phyloP scores from a whole-genome alignment of 1,140 invertebrate genomes.

The Apis mellifera region DNA sequence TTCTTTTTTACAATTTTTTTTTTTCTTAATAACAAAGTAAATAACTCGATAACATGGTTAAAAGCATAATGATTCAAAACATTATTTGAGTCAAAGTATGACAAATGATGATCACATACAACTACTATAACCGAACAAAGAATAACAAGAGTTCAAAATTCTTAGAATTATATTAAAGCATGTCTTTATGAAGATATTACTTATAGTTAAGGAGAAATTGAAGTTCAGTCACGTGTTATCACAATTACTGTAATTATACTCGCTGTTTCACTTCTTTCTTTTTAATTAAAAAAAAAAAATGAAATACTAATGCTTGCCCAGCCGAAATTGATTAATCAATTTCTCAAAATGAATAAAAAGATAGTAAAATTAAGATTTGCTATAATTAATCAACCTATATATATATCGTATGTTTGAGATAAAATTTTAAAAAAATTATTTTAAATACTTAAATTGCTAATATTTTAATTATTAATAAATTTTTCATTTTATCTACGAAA shows the following conservation, averaged over 20 bases:
- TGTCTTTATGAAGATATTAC: constrained; percentile 1
- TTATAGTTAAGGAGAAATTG: neutral
- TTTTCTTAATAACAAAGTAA: neutral
- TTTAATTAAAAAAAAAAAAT: neutral
- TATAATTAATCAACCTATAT: neutral
- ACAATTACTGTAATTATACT: constrained; percentile 20
- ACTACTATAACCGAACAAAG: neutral
- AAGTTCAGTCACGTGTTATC: constrained; percentile 1
- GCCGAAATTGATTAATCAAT: constrained; percentile 4
- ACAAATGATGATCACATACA: neutral
- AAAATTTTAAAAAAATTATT: neutral
- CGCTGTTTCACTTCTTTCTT: neutral
- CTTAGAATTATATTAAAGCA: neutral
- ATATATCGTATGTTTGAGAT: neutral
- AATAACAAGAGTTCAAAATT: constrained; percentile 12
- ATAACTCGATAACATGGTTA: neutral
- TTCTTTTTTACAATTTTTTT: neutral
- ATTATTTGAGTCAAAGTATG: neutral
- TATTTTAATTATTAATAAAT: neutral
- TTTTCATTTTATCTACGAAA: neutral
- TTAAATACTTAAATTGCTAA: neutral
- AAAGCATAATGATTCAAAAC: neutral
- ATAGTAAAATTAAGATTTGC: neutral
- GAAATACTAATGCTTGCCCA: neutral
- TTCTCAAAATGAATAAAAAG: neutral